Evolutionary conservation across 2,797 vertebrate species (phyloP).

Genomic region (Catamblyrhynchus diadema): DNA sequence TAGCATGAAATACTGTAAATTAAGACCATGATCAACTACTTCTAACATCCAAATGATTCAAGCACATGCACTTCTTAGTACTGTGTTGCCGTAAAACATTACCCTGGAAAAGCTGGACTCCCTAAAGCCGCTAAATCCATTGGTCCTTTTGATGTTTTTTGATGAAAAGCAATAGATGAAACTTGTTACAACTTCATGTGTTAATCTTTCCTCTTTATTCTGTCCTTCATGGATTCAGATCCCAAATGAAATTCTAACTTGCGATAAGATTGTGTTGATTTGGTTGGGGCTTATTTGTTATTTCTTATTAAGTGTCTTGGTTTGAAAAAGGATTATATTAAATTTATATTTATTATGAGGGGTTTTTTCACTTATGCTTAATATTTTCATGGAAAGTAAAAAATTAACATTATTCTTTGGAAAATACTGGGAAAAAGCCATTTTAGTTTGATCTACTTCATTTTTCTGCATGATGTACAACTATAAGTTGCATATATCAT

Average conservation of each 20-base stretch:
- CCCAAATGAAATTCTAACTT: neutral
- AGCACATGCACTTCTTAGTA: neutral
- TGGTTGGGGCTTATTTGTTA: neutral
- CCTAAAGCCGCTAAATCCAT: neutral
- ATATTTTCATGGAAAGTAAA: neutral
- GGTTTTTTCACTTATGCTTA: neutral
- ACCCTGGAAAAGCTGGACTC: slow-evolving; percentile 18
- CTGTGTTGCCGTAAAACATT: slow-evolving; percentile 15
- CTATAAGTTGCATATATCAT: neutral
- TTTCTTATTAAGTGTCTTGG: neutral
- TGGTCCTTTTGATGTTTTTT: slow-evolving; percentile 35
- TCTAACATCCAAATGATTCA: neutral
- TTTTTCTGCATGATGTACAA: neutral
- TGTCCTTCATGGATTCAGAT: neutral
- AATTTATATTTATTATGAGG: neutral
- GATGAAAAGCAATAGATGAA: slow-evolving; percentile 10
- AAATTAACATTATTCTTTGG: neutral
- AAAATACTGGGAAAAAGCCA: neutral
- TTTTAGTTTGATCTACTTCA: neutral
- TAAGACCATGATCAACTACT: slow-evolving; percentile 8
- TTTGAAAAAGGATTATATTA: neutral
- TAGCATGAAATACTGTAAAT: slow-evolving; percentile 25
- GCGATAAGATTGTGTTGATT: neutral
- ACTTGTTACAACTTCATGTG: neutral
- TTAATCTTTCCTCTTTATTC: slow-evolving; percentile 16